Evolutionary conservation across 2,113 vertebrate genomes (phyloP), one percentile per base, ranked within the genome.

Genomic region (Nansenia antarctica): DNA sequence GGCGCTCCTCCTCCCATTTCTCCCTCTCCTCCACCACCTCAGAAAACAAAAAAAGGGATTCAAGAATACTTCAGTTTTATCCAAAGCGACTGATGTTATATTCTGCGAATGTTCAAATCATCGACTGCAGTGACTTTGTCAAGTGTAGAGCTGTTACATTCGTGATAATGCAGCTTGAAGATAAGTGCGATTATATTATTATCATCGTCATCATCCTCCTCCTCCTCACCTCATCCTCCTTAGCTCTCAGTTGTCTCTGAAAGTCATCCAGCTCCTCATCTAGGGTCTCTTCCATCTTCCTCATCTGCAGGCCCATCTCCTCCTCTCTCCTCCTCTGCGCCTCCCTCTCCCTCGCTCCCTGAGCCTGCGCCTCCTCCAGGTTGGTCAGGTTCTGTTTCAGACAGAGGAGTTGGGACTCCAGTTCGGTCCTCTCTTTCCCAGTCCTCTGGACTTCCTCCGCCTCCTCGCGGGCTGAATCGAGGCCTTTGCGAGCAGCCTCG

Each of bases 181-280:
- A n/a, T n/a, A n/a, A n/a, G n/a, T n/a, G n/a, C n/a, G n/a, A 2
- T 39, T 5, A 4, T 1, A n/a, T 47, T 2, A 26, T 8, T 31
- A 18, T 3, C 57, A 57, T 57, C 9, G 29, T 12, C 54, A 15
- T 14, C 9, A 5, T 5, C 1, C 27, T 15, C 54, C 57, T 32
- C 30, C 29, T 66, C 32, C 76, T 61, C 39, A 93, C 85, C 86
- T 94, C 90, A 1, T 76, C 55, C 32, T 85, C 86, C 69, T 88
- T 95, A 22, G 76, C 73, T 73, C 92, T 88, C 8, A 96, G 81
- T 29, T 87, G 85, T 60, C 82, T 82, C 69, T 93, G 85, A 79
- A 93, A 93, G 55, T 74, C 87, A 63, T 91, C 80, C 39, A 91
- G 90, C 73, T 95, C 92, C 62, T 78, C 73, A 27, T 90, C 88